Conservation (phyloP, 1,140 invertebrate genomes). For the Caenorhabditis tropicalis region DNA sequence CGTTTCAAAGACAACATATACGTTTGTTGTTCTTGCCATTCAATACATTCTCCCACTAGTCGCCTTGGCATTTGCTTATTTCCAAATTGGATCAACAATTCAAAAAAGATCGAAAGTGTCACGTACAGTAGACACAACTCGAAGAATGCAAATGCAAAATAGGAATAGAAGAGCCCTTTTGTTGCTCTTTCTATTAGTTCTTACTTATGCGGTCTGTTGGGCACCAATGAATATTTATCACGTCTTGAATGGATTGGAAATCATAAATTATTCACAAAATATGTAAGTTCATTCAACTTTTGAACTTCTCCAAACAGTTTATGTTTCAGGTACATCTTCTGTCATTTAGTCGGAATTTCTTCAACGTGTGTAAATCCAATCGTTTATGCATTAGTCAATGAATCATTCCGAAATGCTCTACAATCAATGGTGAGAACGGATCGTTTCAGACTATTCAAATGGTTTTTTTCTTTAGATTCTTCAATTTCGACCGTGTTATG, state of each 20-base stretch:
- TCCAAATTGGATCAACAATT: conserved; percentile 71
- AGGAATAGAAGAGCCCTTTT: conserved; percentile 62
- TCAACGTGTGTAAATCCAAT: conserved; percentile 70
- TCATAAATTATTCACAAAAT: conserved; percentile 71
- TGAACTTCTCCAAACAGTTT: neutral
- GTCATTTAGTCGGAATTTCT: conserved; percentile 69
- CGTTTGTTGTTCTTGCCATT: conserved; percentile 66
- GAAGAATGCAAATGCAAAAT: conserved; percentile 55
- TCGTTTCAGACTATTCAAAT: neutral
- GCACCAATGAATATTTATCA: conserved; percentile 70
- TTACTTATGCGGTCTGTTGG: conserved; percentile 69
- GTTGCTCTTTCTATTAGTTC: conserved; percentile 64
- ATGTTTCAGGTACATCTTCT: conserved; percentile 66
- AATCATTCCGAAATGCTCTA: conserved; percentile 56
- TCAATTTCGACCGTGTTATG: conserved; percentile 62
- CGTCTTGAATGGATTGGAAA: conserved; percentile 68
- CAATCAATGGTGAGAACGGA: conserved; percentile 22
- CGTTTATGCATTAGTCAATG: conserved; percentile 68
- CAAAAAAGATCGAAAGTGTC: conserved; percentile 62
- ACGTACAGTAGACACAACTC: conserved; percentile 61
- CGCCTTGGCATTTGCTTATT: conserved; percentile 67
- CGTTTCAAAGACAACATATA: conserved; percentile 67
- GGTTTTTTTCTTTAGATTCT: conserved; percentile 42
- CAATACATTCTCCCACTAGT: conserved; percentile 70
- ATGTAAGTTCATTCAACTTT: conserved; percentile 50